phyloP scores from a whole-genome alignment of 2,888 invertebrate species.

The Epiblema foenella region DNA sequence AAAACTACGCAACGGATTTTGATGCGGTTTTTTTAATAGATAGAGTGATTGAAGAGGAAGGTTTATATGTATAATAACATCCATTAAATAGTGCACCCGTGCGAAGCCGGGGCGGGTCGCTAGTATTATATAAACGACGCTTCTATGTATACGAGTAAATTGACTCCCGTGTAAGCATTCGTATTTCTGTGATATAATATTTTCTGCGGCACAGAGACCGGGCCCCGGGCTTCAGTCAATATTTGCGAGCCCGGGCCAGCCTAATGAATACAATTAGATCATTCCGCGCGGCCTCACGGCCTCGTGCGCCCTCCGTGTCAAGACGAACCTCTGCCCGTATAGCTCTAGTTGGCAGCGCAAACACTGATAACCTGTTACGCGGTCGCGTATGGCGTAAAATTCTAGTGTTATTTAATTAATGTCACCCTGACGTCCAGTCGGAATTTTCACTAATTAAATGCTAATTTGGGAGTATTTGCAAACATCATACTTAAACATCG shows the following conservation, averaged over 20 bases:
- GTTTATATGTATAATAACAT: no score
- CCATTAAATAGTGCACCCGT: no score
- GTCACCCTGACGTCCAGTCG: slow-evolving; percentile 26
- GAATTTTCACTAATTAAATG: slow-evolving; percentile 3
- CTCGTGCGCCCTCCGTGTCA: slow-evolving; percentile 76
- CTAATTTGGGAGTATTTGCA: not conserved
- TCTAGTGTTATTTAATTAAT: slow-evolving; percentile 50
- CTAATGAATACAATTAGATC: slow-evolving; percentile 86
- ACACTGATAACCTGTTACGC: slow-evolving; percentile 56
- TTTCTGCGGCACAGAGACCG: slow-evolving; percentile 56
- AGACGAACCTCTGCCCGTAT: slow-evolving; percentile 67
- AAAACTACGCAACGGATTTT: no score
- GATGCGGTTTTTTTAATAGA: no score
- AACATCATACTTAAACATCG: not conserved
- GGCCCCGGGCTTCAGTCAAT: slow-evolving; percentile 73
- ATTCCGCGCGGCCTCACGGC: slow-evolving; percentile 84
- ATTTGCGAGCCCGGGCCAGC: slow-evolving; percentile 80
- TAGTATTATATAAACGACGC: not conserved
- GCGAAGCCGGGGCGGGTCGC: no score
- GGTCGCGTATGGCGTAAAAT: slow-evolving; percentile 48
- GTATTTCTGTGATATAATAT: slow-evolving; percentile 29
- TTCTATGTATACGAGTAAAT: not conserved
- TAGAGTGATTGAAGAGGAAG: no score
- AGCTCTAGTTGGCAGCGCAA: slow-evolving; percentile 60
- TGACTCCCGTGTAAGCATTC: slow-evolving; percentile 6